Evolutionary conservation across 2,888 invertebrate species (phyloP).

Genomic region (Labia minor): DNA sequence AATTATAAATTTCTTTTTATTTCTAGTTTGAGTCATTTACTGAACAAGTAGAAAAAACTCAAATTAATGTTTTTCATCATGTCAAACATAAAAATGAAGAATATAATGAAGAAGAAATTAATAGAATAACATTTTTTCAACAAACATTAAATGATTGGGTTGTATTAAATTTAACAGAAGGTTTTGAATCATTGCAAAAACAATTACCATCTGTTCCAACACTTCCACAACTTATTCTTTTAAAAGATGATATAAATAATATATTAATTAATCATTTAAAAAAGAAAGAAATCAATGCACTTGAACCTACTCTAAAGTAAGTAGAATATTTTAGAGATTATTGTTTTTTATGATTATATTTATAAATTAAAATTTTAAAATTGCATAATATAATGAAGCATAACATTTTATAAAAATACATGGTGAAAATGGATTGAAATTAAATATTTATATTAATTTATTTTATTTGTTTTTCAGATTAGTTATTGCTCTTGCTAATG

Average conservation of each 20-base stretch:
- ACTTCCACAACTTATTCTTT: slow-evolving; percentile 71
- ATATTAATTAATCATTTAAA: slow-evolving; percentile 61
- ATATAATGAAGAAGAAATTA: slow-evolving; percentile 42
- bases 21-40: slow-evolving; percentile 77
- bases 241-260: slow-evolving; percentile 63
- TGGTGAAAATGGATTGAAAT: too few relatives aligned
- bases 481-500: slow-evolving; percentile 72
- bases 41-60: slow-evolving; percentile 73
- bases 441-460: slow-evolving; percentile 17
- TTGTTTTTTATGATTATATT: too few relatives aligned
- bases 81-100: slow-evolving; percentile 66
- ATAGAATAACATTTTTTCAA: slow-evolving; percentile 75
- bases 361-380: too few relatives aligned
- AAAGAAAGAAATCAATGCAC: slow-evolving; percentile 56
- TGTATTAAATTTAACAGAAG: slow-evolving; percentile 73
- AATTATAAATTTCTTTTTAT: slow-evolving; percentile 21
- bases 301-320: slow-evolving; percentile 79
- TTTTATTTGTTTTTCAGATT: slow-evolving; percentile 45
- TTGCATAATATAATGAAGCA: too few relatives aligned
- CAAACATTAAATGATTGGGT: slow-evolving; percentile 81
- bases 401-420: too few relatives aligned
- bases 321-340: slow-evolving; percentile 37
- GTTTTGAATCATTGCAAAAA: slow-evolving; percentile 64
- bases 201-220: slow-evolving; percentile 62
- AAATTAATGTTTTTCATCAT: slow-evolving; percentile 77